phyloP scores from a whole-genome alignment of 2,888 invertebrate genomes.

The Nipponacmea schrenckii region DNA sequence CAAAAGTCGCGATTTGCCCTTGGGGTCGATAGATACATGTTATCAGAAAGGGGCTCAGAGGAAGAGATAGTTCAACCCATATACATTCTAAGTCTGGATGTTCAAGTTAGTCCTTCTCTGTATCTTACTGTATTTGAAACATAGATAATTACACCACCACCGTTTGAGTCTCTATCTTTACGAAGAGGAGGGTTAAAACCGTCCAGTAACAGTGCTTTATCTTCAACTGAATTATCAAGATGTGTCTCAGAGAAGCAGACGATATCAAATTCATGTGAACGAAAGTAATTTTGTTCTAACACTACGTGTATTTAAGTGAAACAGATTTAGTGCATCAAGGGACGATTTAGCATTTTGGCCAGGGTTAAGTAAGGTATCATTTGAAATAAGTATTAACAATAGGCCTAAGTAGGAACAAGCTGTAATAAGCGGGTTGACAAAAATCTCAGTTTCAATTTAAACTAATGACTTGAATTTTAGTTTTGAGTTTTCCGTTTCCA shows the following conservation, averaged over 20 bases:
- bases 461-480: too few relatives aligned
- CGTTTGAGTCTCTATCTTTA: not conserved
- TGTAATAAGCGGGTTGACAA: too few relatives aligned
- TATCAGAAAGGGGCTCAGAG: too few relatives aligned
- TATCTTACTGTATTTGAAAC: not conserved
- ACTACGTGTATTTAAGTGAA: not conserved
- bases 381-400: too few relatives aligned
- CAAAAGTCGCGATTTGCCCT: too few relatives aligned
- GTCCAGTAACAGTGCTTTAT: not conserved
- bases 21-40: too few relatives aligned
- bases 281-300: too few relatives aligned
- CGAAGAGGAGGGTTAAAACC: not conserved
- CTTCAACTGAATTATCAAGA: not conserved
- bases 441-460: too few relatives aligned
- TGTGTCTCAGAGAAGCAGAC: not conserved
- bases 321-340: not conserved
- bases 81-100: not conserved
- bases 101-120: conserved; percentile 12
- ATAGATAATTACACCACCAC: not conserved
- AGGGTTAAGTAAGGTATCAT: not conserved
- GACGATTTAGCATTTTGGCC: not conserved
- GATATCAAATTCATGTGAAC: too few relatives aligned
- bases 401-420: too few relatives aligned
- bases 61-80: conserved; percentile 7
- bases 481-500: too few relatives aligned